Base-by-base conservation (phyloP, 2,797 vertebrate species). In the Pipistrellus kuhlii region DNA sequence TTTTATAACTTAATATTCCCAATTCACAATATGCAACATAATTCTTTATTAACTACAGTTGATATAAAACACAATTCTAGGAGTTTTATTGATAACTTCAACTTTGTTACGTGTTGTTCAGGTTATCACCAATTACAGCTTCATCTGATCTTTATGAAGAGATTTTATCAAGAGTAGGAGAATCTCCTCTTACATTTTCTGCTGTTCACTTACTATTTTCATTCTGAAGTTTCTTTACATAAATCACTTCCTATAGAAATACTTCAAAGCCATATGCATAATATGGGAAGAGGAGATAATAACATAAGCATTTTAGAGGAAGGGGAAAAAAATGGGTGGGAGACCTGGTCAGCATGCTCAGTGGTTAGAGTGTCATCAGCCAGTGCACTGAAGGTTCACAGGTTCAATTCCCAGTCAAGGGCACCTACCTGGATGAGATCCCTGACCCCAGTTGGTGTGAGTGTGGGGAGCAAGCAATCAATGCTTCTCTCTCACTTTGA, bases 271-370 rank as follows among this genome's bases (percentile, higher is more conserved):
- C n/a, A 15, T 23, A 38, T n/a, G n/a, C 27, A 83, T n/a, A 14
- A 71, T 71, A 71, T 90, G 41, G 44, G 57, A 83, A 53, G 23
- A 89, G 69, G 59, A 57, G 23, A 46, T 71, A 30, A 91, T 23
- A 75, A 8, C n/a, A 93, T 91, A 94, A 77, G 87, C 2, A 78
- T 95, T 71, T 66, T 85, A 25, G 32, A 92, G 59, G 5, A 44
- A 90, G 66, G 75, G 9, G 6, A 62, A 62, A 13, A 59, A 59
- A 13, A 62, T 30, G 59, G 59, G 27, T 14, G 27, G 59, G 59
- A 62, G 27, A 27, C 59, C 27, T 62, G 59, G 5, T 25, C 21
- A 57, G 55, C 9, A 8, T 25, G 23, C 23, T 30, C 59, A 30
- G 59, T 62, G 2, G 27, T 30, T 62, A 30, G 27, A 62, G 27